A percentile compares a stretch with the other conserved stretches of the same genome.
Conservation (phyloP, 2,113 vertebrate species). For the Burhinus bistriatus region DNA sequence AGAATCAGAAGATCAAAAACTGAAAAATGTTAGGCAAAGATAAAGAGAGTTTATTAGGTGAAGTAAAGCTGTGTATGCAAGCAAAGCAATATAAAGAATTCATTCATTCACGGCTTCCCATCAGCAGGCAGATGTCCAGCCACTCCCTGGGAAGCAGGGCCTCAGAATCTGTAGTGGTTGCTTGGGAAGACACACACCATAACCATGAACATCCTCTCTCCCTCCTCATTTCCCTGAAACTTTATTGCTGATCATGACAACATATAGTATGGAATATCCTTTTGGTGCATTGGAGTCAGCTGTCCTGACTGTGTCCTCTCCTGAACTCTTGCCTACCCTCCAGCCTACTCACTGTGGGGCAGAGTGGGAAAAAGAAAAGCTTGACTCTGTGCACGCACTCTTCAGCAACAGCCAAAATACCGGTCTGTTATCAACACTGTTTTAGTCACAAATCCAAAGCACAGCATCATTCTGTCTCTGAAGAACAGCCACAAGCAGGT, state of each 20-base stretch:
- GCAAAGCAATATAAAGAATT: background rate
- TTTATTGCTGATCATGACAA: background rate
- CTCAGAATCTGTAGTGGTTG: background rate
- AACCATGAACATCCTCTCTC: background rate
- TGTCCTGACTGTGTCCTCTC: background rate
- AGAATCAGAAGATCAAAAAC: background rate
- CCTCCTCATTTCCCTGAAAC: background rate
- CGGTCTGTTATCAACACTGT: background rate
- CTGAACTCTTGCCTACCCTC: background rate
- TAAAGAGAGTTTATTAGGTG: background rate
- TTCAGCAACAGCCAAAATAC: background rate
- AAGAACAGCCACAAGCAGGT: background rate
- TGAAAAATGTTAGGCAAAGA: background rate
- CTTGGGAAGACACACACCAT: background rate
- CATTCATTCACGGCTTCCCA: background rate
- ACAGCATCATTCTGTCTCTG: background rate
- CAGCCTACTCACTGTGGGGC: background rate
- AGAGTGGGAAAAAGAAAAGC: background rate
- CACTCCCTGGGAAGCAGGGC: background rate
- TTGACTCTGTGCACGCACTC: background rate
- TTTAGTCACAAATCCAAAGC: background rate
- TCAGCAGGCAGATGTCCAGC: background rate
- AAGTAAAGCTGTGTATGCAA: rapidly evolving
- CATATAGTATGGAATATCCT: background rate
- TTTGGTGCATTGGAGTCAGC: background rate